These are phyloP conservation scores for Saccopteryx bilineata DNA, from an alignment of 2,113 vertebrate species.

Conservation along the genomic window DNA sequence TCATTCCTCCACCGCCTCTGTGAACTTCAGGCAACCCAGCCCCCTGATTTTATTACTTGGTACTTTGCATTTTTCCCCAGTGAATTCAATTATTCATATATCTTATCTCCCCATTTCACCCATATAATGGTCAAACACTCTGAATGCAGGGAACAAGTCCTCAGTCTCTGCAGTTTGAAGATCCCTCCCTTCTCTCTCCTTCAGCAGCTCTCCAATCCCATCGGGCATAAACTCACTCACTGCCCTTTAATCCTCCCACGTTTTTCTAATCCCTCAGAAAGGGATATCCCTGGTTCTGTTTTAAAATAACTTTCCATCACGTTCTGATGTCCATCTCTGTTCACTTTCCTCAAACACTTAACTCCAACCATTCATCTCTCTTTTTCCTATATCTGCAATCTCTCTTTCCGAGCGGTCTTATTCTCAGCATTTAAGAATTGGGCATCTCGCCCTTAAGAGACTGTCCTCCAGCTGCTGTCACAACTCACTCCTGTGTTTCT, in stretches of 20 bases:
- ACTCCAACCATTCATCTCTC: neutral
- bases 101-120: neutral
- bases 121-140: neutral
- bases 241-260: neutral
- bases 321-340: neutral
- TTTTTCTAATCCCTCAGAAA: neutral
- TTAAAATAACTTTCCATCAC: neutral
- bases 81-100: neutral
- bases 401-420: neutral
- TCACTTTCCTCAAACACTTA: neutral
- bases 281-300: neutral
- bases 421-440: neutral
- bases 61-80: neutral
- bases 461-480: neutral
- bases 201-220: neutral
- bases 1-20: neutral
- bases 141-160: neutral
- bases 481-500: neutral
- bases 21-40: neutral
- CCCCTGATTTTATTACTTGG: neutral
- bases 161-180: neutral
- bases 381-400: neutral
- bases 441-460: neutral
- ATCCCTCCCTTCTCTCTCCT: too few species aligned
- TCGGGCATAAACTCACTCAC: neutral